These are phyloP conservation scores for Xiphophorus maculatus DNA, from an alignment of 2,113 vertebrate genomes.

Conservation along the genomic window DNA sequence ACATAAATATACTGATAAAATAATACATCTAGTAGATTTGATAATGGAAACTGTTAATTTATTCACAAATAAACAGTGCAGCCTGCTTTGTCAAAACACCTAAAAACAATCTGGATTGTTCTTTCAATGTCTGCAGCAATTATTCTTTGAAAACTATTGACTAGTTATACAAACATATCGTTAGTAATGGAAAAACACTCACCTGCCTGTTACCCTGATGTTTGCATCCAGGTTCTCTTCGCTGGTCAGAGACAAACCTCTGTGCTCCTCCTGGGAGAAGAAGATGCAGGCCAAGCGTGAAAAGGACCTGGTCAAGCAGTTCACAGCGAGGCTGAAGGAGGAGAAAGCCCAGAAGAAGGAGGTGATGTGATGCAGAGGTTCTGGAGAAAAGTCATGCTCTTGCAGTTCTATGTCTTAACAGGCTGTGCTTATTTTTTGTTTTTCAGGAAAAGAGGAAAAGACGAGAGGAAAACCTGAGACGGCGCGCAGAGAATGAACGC, in stretches of 20 bases:
- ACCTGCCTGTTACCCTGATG: background rate
- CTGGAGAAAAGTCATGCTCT: background rate
- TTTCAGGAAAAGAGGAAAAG: constrained; percentile 87
- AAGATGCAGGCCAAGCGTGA: constrained; percentile 89
- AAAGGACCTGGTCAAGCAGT: constrained; percentile 80
- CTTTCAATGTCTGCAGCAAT: background rate
- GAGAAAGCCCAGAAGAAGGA: constrained; percentile 82
- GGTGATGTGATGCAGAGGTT: constrained; percentile 61
- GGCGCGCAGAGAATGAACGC: constrained; percentile 87
- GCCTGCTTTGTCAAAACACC: background rate
- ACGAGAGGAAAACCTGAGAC: constrained; percentile 86
- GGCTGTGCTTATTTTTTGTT: background rate
- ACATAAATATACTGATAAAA: no score
- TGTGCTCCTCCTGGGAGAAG: constrained; percentile 87
- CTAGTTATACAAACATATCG: no score
- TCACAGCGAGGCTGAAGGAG: constrained; percentile 84
- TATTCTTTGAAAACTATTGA: background rate
- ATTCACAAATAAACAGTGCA: no score
- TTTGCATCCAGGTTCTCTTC: constrained; percentile 85
- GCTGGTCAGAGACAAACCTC: constrained; percentile 86
- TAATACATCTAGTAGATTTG: background rate
- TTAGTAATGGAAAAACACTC: background rate
- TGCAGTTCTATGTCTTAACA: background rate
- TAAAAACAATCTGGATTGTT: background rate
- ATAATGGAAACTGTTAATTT: no score